Percentiles rank a stretch among this genome's conserved stretches.
These are phyloP conservation scores for Semnornis frantzii DNA, from an alignment of 2,113 vertebrate species.

Conservation along the genomic window DNA sequence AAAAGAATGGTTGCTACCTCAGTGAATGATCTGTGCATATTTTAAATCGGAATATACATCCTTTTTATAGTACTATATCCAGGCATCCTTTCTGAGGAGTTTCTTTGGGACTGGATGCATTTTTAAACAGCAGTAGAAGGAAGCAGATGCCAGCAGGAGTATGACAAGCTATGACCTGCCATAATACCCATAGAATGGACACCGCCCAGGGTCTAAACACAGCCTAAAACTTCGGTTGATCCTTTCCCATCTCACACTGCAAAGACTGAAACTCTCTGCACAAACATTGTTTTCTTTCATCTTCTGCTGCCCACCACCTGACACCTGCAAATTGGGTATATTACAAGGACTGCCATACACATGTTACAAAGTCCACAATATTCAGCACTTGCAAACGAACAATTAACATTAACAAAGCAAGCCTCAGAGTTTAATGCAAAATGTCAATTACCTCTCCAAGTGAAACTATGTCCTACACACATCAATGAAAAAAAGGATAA, in stretches of 20 bases:
- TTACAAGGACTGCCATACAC: neutral
- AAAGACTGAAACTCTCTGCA: neutral
- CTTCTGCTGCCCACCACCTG: neutral
- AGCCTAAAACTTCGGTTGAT: neutral
- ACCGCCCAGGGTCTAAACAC: neutral
- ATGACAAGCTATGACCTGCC: neutral
- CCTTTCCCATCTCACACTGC: neutral
- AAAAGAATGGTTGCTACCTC: constrained; percentile 46
- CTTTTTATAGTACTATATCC: constrained; percentile 59
- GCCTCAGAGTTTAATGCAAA: neutral
- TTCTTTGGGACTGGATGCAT: constrained; percentile 13
- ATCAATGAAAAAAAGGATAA: neutral
- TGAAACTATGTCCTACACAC: neutral
- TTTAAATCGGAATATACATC: constrained; percentile 64
- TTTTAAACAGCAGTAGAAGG: constrained; percentile 2
- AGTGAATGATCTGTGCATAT: constrained; percentile 58
- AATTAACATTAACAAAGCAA: constrained; percentile 17
- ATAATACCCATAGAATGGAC: neutral
- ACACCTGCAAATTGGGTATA: neutral
- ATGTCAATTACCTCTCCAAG: neutral
- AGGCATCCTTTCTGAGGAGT: constrained; percentile 1
- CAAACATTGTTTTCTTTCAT: neutral
- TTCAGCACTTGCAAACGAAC: neutral
- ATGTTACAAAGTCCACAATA: neutral
- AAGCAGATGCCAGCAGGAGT: neutral